Base-by-base conservation (phyloP, 2,797 vertebrate genomes). In the Sarcoramphus papa region DNA sequence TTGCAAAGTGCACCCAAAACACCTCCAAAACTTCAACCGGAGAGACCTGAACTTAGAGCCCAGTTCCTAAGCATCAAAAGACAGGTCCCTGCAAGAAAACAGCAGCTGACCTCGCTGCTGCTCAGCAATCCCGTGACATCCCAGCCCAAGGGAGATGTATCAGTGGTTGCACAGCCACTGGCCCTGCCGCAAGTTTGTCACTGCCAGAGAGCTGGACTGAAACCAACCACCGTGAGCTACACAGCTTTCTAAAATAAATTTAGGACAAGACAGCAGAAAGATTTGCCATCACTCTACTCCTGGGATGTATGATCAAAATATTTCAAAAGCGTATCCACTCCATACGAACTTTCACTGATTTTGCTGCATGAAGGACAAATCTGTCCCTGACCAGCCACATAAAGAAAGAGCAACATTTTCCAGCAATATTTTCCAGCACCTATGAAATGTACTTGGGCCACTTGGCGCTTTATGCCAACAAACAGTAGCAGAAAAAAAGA, bases 361-460 rank as follows among this genome's bases (percentile, higher is more conserved):
- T 80, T 74, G 40, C 69, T 94, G 73, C 45, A 6, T 74, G 80
- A 95, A 96, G 93, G 92, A 93, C 95, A 90, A 88, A 93, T 92
- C 82, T 76, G 85, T 94, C 63, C 69, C 76, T 30, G 6, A 70
- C 45, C 3, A 3, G 62, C 23, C 65, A 78, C 77, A 86, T 33
- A 88, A 91, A 95, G 88, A 86, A 70, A 57, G 15, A 75, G 40
- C 33, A 59, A 76, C 2, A 51, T 90, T 90, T 93, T 88, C 72
- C 51, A 90, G 76, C 37, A 84, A 56, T 64, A 40, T 81, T 93
- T 94, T 60, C 27, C 22, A 82, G 80, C 51, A 81, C 76, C 77
- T 85, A 10, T 81, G 40, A 94, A 93, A 84, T 27, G 54, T 81
- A 70, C 70, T 88, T 53, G 48, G 74, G 72, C 70, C 76, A 53